phyloP scores from a whole-genome alignment of 2,797 vertebrate species.

The Lithobates sylvaticus region DNA sequence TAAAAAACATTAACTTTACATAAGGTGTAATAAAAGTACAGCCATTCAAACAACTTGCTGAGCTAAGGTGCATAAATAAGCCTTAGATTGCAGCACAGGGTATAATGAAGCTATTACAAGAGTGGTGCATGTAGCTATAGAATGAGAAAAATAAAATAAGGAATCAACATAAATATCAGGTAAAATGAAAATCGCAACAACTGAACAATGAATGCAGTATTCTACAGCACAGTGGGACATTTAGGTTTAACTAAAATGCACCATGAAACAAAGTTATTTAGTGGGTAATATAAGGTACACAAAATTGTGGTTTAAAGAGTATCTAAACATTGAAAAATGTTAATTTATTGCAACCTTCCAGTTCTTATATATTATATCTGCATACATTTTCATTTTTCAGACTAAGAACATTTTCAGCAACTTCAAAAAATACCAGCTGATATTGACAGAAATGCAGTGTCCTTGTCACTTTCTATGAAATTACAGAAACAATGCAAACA shows the following conservation, averaged over 20 bases:
- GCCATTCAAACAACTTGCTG: conserved; percentile 45
- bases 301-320: background rate
- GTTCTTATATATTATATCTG: too few species aligned
- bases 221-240: background rate
- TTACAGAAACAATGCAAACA: too few species aligned
- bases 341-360: too few species aligned
- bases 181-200: background rate
- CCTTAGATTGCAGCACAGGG: conserved; percentile 33
- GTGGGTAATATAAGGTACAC: background rate
- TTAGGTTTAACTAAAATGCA: background rate
- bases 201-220: background rate
- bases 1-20: conserved; percentile 17
- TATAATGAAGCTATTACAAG: conserved; percentile 21
- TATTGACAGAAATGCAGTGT: too few species aligned
- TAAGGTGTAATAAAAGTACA: conserved; percentile 40
- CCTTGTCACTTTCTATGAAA: too few species aligned
- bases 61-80: conserved; percentile 44
- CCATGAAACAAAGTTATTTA: background rate
- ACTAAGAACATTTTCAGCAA: too few species aligned
- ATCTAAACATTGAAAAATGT: too few species aligned
- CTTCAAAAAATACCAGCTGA: too few species aligned
- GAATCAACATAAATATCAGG: background rate
- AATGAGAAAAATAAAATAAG: conserved; percentile 18
- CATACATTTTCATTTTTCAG: too few species aligned
- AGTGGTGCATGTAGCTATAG: background rate